These are phyloP conservation scores for Sinocyclocheilus anophthalmus DNA, from an alignment of 2,113 vertebrate genomes.

Conservation along the genomic window DNA sequence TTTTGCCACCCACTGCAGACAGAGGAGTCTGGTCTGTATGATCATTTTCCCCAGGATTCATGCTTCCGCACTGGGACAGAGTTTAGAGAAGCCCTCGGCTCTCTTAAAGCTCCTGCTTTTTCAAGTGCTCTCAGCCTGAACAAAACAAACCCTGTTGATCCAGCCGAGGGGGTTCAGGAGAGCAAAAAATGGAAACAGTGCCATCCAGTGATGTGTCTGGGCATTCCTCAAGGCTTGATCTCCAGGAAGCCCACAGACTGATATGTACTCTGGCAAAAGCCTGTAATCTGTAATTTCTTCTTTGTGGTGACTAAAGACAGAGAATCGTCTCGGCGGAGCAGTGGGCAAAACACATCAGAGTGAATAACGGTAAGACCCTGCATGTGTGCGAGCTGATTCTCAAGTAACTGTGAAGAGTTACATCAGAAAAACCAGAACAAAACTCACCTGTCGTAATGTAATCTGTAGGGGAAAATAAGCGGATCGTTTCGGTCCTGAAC, in stretches of 20 bases:
- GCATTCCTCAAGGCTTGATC: conserved; percentile 77
- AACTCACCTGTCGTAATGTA: not conserved
- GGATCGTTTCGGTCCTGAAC: not conserved
- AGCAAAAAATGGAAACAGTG: conserved; percentile 99
- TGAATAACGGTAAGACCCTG: not conserved
- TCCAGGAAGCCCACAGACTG: conserved; percentile 12
- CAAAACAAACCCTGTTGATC: conserved; percentile 76
- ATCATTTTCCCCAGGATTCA: not conserved
- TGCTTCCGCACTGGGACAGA: conserved; percentile 60
- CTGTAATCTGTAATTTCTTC: conserved; percentile 28
- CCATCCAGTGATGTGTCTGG: conserved; percentile 98
- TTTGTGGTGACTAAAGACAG: conserved; percentile 22
- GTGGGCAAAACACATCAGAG: conserved; percentile 16
- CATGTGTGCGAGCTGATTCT: not conserved
- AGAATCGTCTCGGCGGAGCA: conserved; percentile 27
- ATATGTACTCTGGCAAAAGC: conserved; percentile 35
- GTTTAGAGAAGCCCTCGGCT: conserved; percentile 33
- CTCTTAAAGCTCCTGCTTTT: conserved; percentile 56
- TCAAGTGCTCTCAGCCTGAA: conserved; percentile 69
- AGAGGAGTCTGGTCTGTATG: not conserved
- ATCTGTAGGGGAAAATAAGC: not conserved
- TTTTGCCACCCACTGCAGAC: conserved; percentile 5
- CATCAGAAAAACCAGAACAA: not conserved
- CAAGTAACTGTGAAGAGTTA: not conserved
- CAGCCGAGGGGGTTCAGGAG: conserved; percentile 59